phyloP scores from a whole-genome alignment of 2,888 invertebrate genomes.

The Apamea epomidion region DNA sequence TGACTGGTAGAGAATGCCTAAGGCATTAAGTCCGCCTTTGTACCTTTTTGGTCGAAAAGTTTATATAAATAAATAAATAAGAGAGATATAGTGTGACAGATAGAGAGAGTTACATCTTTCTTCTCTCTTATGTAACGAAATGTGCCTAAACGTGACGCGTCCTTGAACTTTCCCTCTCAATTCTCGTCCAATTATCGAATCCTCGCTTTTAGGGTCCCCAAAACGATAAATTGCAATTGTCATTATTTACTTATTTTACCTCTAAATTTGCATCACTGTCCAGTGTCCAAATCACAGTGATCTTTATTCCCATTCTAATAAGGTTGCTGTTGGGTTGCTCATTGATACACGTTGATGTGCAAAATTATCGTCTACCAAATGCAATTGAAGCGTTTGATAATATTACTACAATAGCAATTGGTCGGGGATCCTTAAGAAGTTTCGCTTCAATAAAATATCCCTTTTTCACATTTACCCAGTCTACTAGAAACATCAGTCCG shows the following conservation, averaged over 20 bases:
- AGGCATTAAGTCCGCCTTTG: too few species aligned
- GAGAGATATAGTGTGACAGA: neutral
- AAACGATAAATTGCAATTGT: neutral
- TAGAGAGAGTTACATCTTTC: neutral
- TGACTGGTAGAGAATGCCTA: too few species aligned
- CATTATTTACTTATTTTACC: neutral
- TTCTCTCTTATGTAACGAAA: neutral
- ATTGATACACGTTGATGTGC: neutral
- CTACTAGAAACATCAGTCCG: constrained; percentile 69
- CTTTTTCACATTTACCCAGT: constrained; percentile 51
- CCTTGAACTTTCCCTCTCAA: neutral
- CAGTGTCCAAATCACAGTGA: too few species aligned
- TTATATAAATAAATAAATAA: too few species aligned
- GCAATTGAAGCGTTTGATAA: neutral
- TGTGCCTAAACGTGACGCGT: neutral
- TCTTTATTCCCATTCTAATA: too few species aligned
- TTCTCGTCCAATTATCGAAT: neutral
- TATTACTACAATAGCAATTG: neutral
- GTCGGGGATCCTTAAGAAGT: neutral
- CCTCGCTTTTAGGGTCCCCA: neutral
- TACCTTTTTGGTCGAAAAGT: too few species aligned
- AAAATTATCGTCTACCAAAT: neutral
- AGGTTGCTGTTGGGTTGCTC: too few species aligned
- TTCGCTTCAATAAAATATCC: neutral
- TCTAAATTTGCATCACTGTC: too few species aligned